These are phyloP conservation scores for Zoanthus sansibaricus DNA, from an alignment of 92 coral and sea anemone genomes.

Conservation along the genomic window DNA sequence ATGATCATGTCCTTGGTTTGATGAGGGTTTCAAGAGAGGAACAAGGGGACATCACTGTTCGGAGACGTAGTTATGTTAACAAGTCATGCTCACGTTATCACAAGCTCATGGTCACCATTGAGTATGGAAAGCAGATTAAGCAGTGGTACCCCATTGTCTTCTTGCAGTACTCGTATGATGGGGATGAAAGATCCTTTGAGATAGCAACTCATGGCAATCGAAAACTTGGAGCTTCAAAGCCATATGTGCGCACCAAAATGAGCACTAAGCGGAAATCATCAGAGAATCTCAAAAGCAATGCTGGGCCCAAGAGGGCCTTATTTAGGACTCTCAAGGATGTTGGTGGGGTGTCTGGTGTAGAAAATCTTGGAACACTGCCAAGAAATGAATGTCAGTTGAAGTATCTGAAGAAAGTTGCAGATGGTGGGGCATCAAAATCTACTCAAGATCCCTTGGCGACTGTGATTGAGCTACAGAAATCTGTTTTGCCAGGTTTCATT, in stretches of 20 bases:
- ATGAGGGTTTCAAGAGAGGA: conserved; percentile 42
- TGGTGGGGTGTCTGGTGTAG: conserved; percentile 65
- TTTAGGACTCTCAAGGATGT: conserved; percentile 62
- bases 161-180: conserved; percentile 48
- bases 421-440: too few species aligned
- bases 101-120: conserved; percentile 58
- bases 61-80: conserved; percentile 54
- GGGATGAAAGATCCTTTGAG: conserved; percentile 44
- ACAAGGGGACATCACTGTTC: conserved; percentile 63
- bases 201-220: conserved; percentile 61
- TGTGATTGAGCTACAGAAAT: too few species aligned
- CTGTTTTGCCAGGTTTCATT: too few species aligned
- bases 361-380: conserved; percentile 34
- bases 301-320: conserved; percentile 67
- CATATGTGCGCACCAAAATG: conserved; percentile 52
- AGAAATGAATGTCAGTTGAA: too few species aligned
- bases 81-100: conserved; percentile 53
- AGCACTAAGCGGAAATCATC: conserved; percentile 50
- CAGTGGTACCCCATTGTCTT: conserved; percentile 37
- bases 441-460: too few species aligned
- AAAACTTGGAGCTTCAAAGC: conserved; percentile 12
- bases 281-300: conserved; percentile 24
- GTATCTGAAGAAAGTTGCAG: too few species aligned
- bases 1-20: conserved; percentile 28
- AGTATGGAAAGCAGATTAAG: conserved; percentile 57